A percentile compares a stretch with the other conserved stretches of the same genome.
These are phyloP conservation scores for Adelosebastes latens DNA, from an alignment of 2,797 vertebrate genomes.

Conservation along the genomic window DNA sequence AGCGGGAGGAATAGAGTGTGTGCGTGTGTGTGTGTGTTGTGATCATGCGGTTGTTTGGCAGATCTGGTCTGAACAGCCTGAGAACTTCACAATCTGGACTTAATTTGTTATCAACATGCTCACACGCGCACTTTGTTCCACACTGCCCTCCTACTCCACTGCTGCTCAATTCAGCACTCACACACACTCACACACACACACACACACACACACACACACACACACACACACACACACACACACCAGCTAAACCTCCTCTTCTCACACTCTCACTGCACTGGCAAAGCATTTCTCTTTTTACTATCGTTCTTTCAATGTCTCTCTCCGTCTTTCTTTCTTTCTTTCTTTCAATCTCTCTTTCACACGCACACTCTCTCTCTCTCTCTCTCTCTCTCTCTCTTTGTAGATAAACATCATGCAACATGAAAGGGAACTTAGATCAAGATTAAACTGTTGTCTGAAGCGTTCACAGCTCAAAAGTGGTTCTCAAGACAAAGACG, in stretches of 20 bases:
- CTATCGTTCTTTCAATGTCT: too few relatives aligned
- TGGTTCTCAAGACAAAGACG: not conserved
- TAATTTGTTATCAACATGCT: constrained; percentile 36
- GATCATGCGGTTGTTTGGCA: constrained; percentile 24
- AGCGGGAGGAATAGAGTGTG: not conserved
- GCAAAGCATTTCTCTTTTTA: not conserved
- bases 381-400: too few relatives aligned
- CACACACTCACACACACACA: not conserved
- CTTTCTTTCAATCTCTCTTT: too few relatives aligned
- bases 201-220: not conserved
- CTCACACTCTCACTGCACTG: not conserved
- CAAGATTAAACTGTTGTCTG: not conserved
- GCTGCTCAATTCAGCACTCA: constrained; percentile 47
- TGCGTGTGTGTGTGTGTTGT: not conserved
- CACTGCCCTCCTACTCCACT: constrained; percentile 52
- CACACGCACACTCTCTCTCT: too few relatives aligned
- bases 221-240: not conserved
- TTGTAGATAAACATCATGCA: not conserved
- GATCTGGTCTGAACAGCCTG: constrained; percentile 55
- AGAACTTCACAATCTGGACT: constrained; percentile 49
- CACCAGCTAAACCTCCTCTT: not conserved
- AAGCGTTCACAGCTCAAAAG: not conserved
- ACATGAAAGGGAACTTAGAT: not conserved
- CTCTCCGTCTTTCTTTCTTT: too few relatives aligned
- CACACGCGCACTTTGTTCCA: constrained; percentile 29